Evolutionary conservation across 1,140 invertebrate species (phyloP).

Genomic region (Sycophaga agraensis): DNA sequence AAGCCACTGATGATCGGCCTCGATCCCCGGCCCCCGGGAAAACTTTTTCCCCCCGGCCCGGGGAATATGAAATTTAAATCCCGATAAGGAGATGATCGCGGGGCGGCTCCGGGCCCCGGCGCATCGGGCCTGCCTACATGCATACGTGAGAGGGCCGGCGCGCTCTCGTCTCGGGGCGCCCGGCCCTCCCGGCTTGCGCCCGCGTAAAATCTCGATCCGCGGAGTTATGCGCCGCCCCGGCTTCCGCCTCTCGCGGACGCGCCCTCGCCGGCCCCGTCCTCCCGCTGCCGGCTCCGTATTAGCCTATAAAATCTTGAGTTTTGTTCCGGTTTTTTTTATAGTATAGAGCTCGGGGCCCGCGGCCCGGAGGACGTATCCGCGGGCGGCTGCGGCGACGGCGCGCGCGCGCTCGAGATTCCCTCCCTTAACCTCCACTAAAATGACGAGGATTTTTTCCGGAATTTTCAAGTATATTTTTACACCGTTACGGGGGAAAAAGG

Average conservation of each 20-base stretch:
- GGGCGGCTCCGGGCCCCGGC: no score
- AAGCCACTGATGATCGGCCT: slow-evolving; percentile 24
- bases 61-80: slow-evolving; percentile 38
- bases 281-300: slow-evolving; percentile 33
- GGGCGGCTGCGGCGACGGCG: no score
- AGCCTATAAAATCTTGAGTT: slow-evolving; percentile 50
- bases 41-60: no score
- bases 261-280: neutral
- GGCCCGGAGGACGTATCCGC: slow-evolving; percentile 1
- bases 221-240: slow-evolving; percentile 22
- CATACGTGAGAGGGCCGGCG: no score
- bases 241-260: slow-evolving; percentile 16
- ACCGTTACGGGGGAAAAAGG: slow-evolving; percentile 10
- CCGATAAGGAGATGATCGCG: slow-evolving; percentile 32
- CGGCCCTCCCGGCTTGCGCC: neutral
- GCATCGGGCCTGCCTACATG: slow-evolving; percentile 1
- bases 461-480: slow-evolving; percentile 29
- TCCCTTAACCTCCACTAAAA: neutral
- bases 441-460: slow-evolving; percentile 26
- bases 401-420: slow-evolving; percentile 23
- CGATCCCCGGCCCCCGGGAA: no score
- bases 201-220: slow-evolving; percentile 45
- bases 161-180: neutral
- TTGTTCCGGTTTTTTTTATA: slow-evolving; percentile 37
- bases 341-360: neutral